Evolutionary conservation across 2,113 vertebrate genomes (phyloP).

Genomic region (Dicentrarchus labrax): DNA sequence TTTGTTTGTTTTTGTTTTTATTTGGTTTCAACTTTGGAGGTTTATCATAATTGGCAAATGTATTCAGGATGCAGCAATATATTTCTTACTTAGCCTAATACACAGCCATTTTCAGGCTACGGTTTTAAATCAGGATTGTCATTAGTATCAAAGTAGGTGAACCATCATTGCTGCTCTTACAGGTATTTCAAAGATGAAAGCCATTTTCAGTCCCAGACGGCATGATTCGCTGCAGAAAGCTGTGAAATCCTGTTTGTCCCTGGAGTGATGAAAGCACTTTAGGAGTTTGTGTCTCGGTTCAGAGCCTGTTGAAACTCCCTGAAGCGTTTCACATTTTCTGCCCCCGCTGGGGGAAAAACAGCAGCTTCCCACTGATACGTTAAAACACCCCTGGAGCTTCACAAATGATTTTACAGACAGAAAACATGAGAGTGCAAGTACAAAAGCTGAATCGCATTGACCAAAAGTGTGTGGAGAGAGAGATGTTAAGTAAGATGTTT

Average conservation of each 20-base stretch:
- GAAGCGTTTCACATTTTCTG: slow-evolving; percentile 65
- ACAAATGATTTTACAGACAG: slow-evolving; percentile 7
- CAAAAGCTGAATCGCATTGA: neutral
- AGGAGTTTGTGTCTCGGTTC: slow-evolving; percentile 60
- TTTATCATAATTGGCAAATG: no score
- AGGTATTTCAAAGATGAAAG: slow-evolving; percentile 51
- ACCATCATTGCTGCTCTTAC: slow-evolving; percentile 15
- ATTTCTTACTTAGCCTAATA: neutral
- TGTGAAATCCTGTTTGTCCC: slow-evolving; percentile 56
- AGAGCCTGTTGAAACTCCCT: slow-evolving; percentile 47
- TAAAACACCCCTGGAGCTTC: slow-evolving; percentile 34
- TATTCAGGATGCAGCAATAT: neutral
- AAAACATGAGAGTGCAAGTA: neutral
- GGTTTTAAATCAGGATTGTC: neutral
- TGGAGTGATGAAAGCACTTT: slow-evolving; percentile 65
- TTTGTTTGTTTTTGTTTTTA: no score
- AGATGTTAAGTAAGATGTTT: no score
- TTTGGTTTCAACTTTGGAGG: no score
- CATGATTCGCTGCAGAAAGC: slow-evolving; percentile 43
- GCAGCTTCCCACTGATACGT: slow-evolving; percentile 12
- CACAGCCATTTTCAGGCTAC: neutral
- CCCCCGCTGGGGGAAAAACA: slow-evolving; percentile 44
- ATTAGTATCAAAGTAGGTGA: neutral
- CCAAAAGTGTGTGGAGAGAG: neutral
- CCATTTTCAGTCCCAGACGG: slow-evolving; percentile 42